These are phyloP conservation scores for Phocoena sinus DNA, from an alignment of 2,113 vertebrate species.

Conservation along the genomic window DNA sequence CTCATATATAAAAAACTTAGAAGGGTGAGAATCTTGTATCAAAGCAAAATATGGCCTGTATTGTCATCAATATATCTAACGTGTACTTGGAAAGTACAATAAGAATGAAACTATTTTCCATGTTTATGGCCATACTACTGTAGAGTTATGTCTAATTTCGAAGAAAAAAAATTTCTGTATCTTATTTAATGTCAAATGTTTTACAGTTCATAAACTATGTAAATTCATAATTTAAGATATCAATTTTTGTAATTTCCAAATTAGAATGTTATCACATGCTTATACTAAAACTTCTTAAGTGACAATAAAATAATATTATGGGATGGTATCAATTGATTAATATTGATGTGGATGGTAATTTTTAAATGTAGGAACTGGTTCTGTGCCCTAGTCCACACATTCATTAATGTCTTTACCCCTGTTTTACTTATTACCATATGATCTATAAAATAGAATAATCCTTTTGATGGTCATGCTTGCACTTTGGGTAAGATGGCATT, in stretches of 20 bases:
- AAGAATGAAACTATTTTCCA: background rate
- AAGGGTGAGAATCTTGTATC: background rate
- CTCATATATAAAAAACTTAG: background rate
- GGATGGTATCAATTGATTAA: background rate
- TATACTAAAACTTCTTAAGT: background rate
- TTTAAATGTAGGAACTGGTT: background rate
- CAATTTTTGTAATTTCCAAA: background rate
- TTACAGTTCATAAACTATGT: background rate
- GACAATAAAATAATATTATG: background rate
- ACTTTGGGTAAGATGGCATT: background rate
- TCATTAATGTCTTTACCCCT: background rate
- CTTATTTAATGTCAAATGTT: background rate
- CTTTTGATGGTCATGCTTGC: background rate
- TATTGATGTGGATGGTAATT: background rate
- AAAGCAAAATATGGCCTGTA: background rate
- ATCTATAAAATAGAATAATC: background rate
- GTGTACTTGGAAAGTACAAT: background rate
- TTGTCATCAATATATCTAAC: background rate
- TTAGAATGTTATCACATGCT: background rate
- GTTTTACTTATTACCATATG: background rate
- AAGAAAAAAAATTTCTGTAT: background rate
- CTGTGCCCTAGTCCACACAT: background rate
- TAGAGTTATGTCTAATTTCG: background rate
- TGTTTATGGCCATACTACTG: background rate
- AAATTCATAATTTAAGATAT: conserved; percentile 25